These are phyloP conservation scores for Luidia sarsii DNA, from an alignment of 53 echinoderm and acorn worm genomes.

Conservation along the genomic window DNA sequence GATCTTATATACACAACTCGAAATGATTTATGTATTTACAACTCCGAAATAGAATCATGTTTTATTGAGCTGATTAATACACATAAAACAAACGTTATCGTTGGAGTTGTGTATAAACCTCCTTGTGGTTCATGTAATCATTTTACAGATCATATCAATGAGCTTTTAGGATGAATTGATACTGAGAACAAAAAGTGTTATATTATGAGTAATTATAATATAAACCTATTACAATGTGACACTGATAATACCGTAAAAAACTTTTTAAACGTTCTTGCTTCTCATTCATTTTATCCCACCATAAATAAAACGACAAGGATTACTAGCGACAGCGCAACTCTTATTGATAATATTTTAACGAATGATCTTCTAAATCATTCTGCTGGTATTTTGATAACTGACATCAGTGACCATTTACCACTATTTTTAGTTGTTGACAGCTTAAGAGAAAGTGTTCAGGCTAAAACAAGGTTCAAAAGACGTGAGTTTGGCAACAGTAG, in stretches of 20 bases:
- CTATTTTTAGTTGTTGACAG: neutral
- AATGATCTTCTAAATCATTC: neutral
- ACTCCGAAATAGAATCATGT: neutral
- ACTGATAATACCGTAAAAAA: neutral
- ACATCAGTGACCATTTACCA: constrained; percentile 29
- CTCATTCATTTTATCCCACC: constrained; percentile 3
- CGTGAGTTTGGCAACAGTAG: neutral
- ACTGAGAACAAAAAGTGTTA: too few relatives aligned
- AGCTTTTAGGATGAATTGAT: too few relatives aligned
- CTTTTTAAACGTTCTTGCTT: neutral
- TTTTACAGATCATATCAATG: too few relatives aligned
- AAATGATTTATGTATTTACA: constrained; percentile 1
- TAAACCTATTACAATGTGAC: neutral
- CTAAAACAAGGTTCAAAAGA: neutral
- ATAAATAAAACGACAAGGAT: constrained; percentile 25
- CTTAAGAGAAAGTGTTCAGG: too few relatives aligned
- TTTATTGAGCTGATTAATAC: neutral
- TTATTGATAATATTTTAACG: constrained; percentile 21
- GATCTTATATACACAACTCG: neutral
- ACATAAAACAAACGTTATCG: too few relatives aligned
- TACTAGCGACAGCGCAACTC: neutral
- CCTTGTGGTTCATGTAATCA: too few relatives aligned
- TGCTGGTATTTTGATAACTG: constrained; percentile 4
- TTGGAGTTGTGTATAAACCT: too few relatives aligned
- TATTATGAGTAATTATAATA: constrained; percentile 2